Conservation (phyloP, 2,797 vertebrate species). For the Ataeniobius toweri region DNA sequence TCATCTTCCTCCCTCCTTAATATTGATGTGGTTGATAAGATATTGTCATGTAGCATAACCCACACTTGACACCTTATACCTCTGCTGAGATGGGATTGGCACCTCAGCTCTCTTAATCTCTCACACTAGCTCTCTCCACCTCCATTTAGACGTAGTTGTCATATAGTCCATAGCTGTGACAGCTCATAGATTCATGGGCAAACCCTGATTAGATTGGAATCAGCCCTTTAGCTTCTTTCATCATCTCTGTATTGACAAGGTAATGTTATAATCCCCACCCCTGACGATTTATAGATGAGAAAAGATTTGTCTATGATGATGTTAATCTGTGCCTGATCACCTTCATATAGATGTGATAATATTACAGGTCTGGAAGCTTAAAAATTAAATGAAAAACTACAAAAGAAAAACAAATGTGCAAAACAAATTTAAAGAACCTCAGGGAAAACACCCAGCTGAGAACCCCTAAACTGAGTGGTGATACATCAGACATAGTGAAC, state of each 20-base stretch:
- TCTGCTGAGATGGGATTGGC: conserved; percentile 46
- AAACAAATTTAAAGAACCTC: background rate
- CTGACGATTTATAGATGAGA: conserved; percentile 4
- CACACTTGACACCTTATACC: conserved; percentile 40
- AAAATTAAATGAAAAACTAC: background rate
- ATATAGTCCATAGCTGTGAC: conserved; percentile 34
- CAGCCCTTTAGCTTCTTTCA: conserved; percentile 30
- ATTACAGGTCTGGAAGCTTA: background rate
- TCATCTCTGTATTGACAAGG: conserved; percentile 31
- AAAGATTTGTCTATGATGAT: conserved; percentile 6
- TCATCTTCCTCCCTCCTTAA: conserved; percentile 36
- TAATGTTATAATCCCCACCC: conserved; percentile 23
- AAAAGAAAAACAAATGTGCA: background rate
- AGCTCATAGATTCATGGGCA: conserved; percentile 33
- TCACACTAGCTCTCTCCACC: conserved; percentile 9
- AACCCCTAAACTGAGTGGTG: background rate
- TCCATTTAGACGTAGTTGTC: conserved; percentile 31
- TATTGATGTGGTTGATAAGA: conserved; percentile 44
- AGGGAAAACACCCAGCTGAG: background rate
- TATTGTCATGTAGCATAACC: conserved; percentile 36
- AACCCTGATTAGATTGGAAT: conserved; percentile 28
- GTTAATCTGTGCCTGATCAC: conserved; percentile 8
- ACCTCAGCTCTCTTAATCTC: conserved; percentile 13
- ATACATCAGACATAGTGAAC: too few relatives aligned
- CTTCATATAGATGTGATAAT: background rate